These are phyloP conservation scores for Tipula unca DNA, from an alignment of 2,888 invertebrate species.

Conservation along the genomic window DNA sequence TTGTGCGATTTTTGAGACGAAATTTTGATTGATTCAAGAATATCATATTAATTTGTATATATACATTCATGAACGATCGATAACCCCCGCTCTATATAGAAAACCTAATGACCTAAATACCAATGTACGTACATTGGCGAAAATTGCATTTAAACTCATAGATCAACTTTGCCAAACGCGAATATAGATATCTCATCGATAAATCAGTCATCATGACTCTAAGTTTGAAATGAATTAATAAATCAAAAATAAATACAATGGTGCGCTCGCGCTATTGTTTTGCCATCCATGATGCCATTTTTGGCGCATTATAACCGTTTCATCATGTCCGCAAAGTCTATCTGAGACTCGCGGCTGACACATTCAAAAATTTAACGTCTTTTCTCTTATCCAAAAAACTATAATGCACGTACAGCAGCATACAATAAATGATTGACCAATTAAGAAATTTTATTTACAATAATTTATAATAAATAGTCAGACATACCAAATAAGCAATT, in stretches of 20 bases:
- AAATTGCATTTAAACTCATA: neutral
- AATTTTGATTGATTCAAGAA: neutral
- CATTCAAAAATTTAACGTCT: conserved; percentile 3
- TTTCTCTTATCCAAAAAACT: neutral
- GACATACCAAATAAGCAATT: neutral
- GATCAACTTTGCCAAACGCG: neutral
- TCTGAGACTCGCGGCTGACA: neutral
- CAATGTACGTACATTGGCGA: neutral
- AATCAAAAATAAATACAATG: neutral
- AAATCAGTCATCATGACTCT: neutral
- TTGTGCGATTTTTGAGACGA: neutral
- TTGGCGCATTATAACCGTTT: neutral
- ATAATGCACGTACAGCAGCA: neutral
- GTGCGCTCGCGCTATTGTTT: neutral
- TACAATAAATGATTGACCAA: neutral
- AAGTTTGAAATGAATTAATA: neutral
- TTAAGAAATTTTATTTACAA: neutral
- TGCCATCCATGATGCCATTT: neutral
- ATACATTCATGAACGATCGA: neutral
- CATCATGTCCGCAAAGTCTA: neutral
- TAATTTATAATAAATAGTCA: neutral
- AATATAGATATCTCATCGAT: neutral
- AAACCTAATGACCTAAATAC: neutral
- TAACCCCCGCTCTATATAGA: neutral
- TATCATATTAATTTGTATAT: neutral